These are phyloP conservation scores for Drosophila leonis DNA, from an alignment of 2,888 invertebrate genomes.

Conservation along the genomic window DNA sequence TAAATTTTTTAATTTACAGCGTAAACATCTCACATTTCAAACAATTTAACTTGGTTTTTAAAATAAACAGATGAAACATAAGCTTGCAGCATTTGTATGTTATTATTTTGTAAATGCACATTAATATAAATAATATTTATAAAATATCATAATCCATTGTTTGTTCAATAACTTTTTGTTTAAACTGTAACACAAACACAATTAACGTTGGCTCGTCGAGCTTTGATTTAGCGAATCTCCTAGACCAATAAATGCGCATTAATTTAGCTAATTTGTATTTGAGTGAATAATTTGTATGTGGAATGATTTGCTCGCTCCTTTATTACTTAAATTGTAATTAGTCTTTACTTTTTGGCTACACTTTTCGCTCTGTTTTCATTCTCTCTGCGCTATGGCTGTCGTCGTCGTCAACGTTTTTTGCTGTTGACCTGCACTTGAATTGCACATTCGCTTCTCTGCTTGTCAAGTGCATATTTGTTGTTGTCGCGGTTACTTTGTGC, in stretches of 20 bases:
- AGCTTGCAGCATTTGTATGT: background rate
- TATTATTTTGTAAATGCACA: background rate
- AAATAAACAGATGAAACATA: background rate
- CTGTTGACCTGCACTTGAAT: constrained; percentile 63
- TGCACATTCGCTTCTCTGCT: constrained; percentile 55
- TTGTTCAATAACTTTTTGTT: background rate
- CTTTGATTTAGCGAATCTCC: background rate
- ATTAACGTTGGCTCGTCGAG: no score
- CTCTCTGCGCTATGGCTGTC: background rate
- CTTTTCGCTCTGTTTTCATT: constrained; percentile 4
- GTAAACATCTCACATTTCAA: background rate
- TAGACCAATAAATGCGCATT: background rate
- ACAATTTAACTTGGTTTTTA: background rate
- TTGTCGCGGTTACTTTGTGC: constrained; percentile 71
- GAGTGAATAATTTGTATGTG: background rate
- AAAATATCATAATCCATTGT: background rate
- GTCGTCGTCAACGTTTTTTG: constrained; percentile 23
- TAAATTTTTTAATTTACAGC: background rate
- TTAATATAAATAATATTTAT: background rate
- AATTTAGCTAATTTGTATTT: background rate
- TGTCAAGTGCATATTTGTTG: constrained; percentile 62
- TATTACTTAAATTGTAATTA: background rate
- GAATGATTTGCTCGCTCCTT: background rate
- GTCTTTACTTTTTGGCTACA: constrained; percentile 19
- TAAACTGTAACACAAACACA: background rate